Conservation (phyloP, 2,888 invertebrate species). For the Acanthopleura granulata region DNA sequence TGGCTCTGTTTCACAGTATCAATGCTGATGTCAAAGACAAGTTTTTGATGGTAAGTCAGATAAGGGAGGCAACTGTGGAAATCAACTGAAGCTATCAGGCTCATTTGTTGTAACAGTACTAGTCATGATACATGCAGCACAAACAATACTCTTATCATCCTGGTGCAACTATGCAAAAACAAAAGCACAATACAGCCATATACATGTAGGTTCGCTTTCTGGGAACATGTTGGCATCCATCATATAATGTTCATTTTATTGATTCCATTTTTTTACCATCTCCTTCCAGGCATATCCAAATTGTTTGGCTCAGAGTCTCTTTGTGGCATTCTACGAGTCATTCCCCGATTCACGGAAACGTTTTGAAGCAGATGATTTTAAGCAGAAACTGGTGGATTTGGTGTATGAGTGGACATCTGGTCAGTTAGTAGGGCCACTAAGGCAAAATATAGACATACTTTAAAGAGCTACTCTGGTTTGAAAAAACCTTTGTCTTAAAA, state of each 20-base stretch:
- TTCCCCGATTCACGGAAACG: constrained; percentile 63
- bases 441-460: background rate
- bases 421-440: constrained; percentile 24
- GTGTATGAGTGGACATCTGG: constrained; percentile 65
- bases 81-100: too few species aligned
- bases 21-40: constrained; percentile 67
- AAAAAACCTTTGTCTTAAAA: too few species aligned
- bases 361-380: constrained; percentile 59
- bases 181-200: too few species aligned
- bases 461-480: too few species aligned
- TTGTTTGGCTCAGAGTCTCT: constrained; percentile 63
- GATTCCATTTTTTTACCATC: background rate
- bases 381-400: constrained; percentile 57
- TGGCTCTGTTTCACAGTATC: constrained; percentile 65
- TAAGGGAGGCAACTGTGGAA: too few species aligned
- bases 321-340: constrained; percentile 58
- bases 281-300: constrained; percentile 60
- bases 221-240: background rate
- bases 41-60: constrained; percentile 56
- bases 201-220: background rate
- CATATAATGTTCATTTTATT: background rate
- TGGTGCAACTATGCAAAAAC: too few species aligned
- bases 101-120: too few species aligned
- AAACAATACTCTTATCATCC: too few species aligned
- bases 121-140: too few species aligned